Evolutionary conservation across 2,113 vertebrate genomes (phyloP).

Genomic region (Danionella cerebrum): DNA sequence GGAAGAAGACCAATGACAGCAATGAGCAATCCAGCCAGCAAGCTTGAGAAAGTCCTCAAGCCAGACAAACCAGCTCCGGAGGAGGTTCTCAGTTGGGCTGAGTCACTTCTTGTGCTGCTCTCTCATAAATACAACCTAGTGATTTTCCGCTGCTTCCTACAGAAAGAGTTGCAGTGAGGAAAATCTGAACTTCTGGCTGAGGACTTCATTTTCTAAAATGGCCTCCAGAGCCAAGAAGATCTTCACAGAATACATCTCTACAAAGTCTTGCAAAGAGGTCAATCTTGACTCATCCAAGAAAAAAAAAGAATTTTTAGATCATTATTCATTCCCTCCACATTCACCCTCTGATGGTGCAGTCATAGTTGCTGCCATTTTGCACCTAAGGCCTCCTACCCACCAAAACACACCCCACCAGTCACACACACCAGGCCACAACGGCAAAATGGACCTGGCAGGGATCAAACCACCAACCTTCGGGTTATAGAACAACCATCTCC

Average conservation of each 20-base stretch:
- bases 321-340: too few species aligned
- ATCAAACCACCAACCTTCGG: too few species aligned
- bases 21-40: conserved; percentile 61
- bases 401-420: too few species aligned
- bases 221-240: conserved; percentile 78
- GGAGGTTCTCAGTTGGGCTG: conserved; percentile 81
- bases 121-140: conserved; percentile 83
- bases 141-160: conserved; percentile 86
- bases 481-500: too few species aligned
- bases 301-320: too few species aligned
- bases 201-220: conserved; percentile 87
- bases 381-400: too few species aligned
- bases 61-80: conserved; percentile 67
- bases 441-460: too few species aligned
- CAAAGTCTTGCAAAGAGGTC: conserved; percentile 83
- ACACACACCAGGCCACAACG: too few species aligned
- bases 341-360: too few species aligned
- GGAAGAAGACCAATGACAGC: conserved; percentile 64
- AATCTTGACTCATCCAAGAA: too few species aligned
- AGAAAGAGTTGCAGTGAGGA: conserved; percentile 92
- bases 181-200: conserved; percentile 97
- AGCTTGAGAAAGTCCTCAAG: conserved; percentile 78
- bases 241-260: conserved; percentile 81
- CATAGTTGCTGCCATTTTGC: too few species aligned
- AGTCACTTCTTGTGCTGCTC: conserved; percentile 81